Base-by-base conservation (phyloP, 2,113 vertebrate genomes). In the Rynchops niger region DNA sequence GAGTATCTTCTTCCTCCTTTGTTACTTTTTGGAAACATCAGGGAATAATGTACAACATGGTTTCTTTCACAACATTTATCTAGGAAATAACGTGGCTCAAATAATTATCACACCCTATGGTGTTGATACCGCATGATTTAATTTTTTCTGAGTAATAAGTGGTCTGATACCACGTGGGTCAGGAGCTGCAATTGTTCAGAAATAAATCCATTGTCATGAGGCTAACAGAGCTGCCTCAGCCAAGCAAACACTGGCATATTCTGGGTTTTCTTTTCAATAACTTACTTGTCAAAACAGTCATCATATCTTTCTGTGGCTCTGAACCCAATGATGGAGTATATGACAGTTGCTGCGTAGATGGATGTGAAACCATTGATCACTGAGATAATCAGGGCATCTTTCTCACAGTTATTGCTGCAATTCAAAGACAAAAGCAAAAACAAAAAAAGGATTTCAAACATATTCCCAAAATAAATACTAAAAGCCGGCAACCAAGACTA, bases 261-360 rank as follows among this genome's bases (percentile, higher is more conserved):
- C 29, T 55, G 27, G 5, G 13, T 17, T 23, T 40, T 53, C 47
- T 87, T 30, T 15, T 7, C 36, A 52, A 5, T 50, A 55, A 90
- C 98, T 93, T 98, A 99, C 99, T 34, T 95, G 85, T 74, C 86
- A 27, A 99, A 66, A 59, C 99, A 99, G 53, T 98, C 98, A 2
- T 99, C 99, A 2, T 92, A 99, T 76, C 98, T 99, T 74, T 99
- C 90, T 0, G 98, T 99, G 89, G 99, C 99, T 11, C 99, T 98
- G 98, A 99, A 99, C 80, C 99, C 99, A 6, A 99, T 99, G 97
- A 99, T 99, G 87, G 99, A 99, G 69, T 99, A 99, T 84, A 99
- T 98, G 52, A 99, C 99, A 0, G 99, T 99, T 20, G 99, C 99
- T 0, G 99, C 98, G 11, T 98, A 99, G 70, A 99, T 88, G 0